Conservation (phyloP, 2,888 invertebrate species). For the Agrotis segetum region DNA sequence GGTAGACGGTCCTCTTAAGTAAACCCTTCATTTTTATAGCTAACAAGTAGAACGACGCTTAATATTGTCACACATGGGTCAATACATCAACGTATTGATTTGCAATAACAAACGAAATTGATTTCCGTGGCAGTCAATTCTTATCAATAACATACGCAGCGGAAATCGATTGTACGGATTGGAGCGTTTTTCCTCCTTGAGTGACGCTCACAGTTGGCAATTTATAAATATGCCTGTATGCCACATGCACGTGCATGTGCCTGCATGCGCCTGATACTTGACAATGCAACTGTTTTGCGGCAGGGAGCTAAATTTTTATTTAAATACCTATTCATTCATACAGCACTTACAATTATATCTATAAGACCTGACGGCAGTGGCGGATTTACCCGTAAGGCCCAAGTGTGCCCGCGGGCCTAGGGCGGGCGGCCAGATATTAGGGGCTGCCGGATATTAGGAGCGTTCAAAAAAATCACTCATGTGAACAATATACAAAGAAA, state of each 20-base stretch:
- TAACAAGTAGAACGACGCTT: conserved; percentile 13
- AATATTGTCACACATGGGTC: not conserved
- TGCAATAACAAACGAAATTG: conserved; percentile 35
- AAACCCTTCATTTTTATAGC: not conserved
- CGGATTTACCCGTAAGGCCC: no score
- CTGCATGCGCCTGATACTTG: not conserved
- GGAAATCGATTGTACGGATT: conserved; percentile 51
- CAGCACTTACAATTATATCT: no score
- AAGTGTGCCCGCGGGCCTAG: no score
- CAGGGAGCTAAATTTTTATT: not conserved
- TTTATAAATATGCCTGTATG: conserved; percentile 25
- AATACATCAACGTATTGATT: conserved; percentile 31
- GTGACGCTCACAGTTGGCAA: conserved; percentile 10
- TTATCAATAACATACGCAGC: conserved; percentile 43
- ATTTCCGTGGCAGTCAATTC: conserved; percentile 30
- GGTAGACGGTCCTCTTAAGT: no score
- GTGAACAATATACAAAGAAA: no score
- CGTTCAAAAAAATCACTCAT: no score
- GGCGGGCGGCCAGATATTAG: no score
- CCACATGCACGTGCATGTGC: not conserved
- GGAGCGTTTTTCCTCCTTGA: conserved; percentile 54
- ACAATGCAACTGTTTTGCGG: not conserved
- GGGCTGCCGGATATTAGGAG: no score
- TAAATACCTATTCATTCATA: no score
- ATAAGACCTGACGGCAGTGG: no score